Evolutionary conservation across 2,797 vertebrate species (phyloP), one percentile per base, ranked within the genome.

Genomic region (Spheniscus humboldti): DNA sequence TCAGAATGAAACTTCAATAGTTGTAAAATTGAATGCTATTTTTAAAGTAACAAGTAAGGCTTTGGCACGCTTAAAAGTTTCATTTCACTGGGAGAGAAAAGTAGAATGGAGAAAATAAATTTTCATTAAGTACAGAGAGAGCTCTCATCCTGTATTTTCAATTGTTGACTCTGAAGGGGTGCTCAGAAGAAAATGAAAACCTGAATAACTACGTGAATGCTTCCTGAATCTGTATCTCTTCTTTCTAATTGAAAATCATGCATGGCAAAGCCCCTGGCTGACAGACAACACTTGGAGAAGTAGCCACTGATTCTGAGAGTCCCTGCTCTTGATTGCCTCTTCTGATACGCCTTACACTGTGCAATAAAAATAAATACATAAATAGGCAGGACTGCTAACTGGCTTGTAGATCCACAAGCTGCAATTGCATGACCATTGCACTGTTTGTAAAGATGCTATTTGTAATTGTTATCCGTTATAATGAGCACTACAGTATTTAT

Each of bases 161-260:
- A 7, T 69, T 95, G 33, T 69, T 95, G 83, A 55, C 35, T 79
- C 74, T 91, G 74, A 90, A 93, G 45, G 35, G 19, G 18, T 69
- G 43, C 75, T 95, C 16, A 20, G 77, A 85, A 95, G 63, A 79
- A 93, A 94, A 87, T 62, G 48, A 82, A 94, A 93, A 87, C 47
- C 27, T 72, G 62, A 72, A n/a, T 69, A 80, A 85, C 43, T 78
- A 6, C 1, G 0, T 66, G 50, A 73, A 68, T 33, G 1, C 18
- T 88, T 86, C 35, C 52, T 45, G 47, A 86, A 94, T 72, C 37
- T 8, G 9, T 14, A 57, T 64, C 33, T 86, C n/a, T 14, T 63
- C 47, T 73, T 87, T 76, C 68, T 90, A 56, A 82, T 37, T 52
- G 67, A 86, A 90, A 93, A 75, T 76, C 59, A 52, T 24, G 22